These are phyloP conservation scores for Podargus strigoides DNA, from an alignment of 2,797 vertebrate species.

Conservation along the genomic window DNA sequence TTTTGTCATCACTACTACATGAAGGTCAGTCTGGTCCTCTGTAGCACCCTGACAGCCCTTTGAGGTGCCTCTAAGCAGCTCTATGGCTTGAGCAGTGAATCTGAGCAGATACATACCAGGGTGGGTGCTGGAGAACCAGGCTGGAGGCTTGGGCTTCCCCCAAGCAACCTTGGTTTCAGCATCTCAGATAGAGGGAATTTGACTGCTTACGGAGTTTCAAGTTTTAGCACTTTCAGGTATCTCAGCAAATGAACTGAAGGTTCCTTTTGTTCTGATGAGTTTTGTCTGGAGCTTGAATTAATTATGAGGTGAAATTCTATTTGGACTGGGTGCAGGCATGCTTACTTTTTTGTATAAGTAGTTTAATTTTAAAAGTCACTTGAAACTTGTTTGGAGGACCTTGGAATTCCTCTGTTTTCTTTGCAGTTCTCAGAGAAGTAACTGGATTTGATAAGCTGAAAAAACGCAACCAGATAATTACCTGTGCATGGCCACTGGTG, in stretches of 20 bases:
- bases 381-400: background rate
- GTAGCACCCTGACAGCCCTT: background rate
- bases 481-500: background rate
- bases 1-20: fast-evolving
- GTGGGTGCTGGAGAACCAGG: background rate
- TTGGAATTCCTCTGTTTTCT: background rate
- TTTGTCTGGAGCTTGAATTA: background rate
- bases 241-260: background rate
- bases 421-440: background rate
- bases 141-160: background rate
- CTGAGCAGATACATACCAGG: background rate
- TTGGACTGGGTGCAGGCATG: background rate
- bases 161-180: background rate
- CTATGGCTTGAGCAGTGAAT: background rate
- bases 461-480: background rate
- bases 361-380: background rate
- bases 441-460: background rate
- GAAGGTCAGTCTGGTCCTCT: background rate
- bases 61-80: background rate
- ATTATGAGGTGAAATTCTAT: background rate
- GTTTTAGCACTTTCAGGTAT: background rate
- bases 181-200: background rate
- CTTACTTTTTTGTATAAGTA: background rate
- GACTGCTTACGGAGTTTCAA: background rate
- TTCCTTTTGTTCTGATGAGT: background rate